phyloP scores from a whole-genome alignment of 2,113 vertebrate genomes.

The Barnardius zonarius region DNA sequence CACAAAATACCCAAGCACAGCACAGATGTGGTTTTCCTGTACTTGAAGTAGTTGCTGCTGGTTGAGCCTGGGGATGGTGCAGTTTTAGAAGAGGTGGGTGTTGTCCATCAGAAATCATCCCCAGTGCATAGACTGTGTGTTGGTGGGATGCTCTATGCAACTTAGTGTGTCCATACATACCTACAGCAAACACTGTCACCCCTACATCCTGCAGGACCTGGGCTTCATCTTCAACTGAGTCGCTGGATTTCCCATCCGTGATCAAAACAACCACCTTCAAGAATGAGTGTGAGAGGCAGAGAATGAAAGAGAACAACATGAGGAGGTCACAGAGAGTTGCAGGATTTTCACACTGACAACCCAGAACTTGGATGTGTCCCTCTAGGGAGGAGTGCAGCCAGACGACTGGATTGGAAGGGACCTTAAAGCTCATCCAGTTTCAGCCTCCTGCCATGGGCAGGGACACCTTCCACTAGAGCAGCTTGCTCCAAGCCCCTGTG shows the following conservation, averaged over 20 bases:
- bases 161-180: conserved; percentile 60
- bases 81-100: not conserved
- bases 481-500: too few relatives aligned
- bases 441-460: too few relatives aligned
- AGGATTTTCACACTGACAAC: not conserved
- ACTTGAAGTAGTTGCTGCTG: not conserved
- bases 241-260: conserved; percentile 79
- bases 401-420: too few relatives aligned
- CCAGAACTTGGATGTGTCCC: not conserved
- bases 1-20: not conserved
- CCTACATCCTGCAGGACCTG: conserved; percentile 73
- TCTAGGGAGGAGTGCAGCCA: too few relatives aligned
- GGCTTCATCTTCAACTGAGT: conserved; percentile 73
- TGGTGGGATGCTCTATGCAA: not conserved
- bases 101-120: accelerated
- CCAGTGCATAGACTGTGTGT: accelerated
- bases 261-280: conserved; percentile 80
- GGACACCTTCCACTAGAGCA: too few relatives aligned
- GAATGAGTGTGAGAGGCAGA: not conserved
- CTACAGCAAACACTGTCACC: conserved; percentile 84
- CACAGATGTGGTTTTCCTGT: not conserved
- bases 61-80: not conserved
- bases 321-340: accelerated
- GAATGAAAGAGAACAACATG: accelerated
- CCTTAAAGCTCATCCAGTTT: too few relatives aligned